Conservation (phyloP, 2,113 vertebrate genomes). For the Addax nasomaculatus region DNA sequence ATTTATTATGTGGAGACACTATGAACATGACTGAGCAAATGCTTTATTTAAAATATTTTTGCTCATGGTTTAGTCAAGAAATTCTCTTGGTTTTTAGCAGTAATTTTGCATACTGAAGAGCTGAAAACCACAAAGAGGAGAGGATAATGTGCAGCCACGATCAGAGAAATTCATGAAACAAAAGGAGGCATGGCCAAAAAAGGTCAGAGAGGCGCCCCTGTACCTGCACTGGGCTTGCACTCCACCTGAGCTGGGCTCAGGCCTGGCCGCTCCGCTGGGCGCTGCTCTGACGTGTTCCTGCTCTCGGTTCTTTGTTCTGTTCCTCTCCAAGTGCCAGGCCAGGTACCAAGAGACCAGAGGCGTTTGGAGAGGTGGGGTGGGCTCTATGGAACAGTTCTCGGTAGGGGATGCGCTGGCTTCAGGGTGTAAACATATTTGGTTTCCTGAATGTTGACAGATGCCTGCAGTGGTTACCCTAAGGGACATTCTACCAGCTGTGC, state of each 20-base stretch:
- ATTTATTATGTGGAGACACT: background rate
- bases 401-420: rapidly evolving
- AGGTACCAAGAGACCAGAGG: background rate
- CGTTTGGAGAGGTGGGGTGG: background rate
- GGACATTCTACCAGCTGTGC: background rate
- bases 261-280: background rate
- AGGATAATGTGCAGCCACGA: background rate
- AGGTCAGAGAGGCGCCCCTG: rapidly evolving
- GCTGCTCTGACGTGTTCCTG: rapidly evolving
- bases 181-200: background rate
- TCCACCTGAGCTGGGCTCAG: no score
- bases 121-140: background rate
- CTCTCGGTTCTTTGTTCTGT: background rate
- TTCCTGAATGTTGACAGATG: background rate
- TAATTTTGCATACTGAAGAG: background rate
- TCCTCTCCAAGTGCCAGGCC: background rate
- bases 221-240: background rate
- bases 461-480: background rate
- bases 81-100: background rate
- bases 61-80: background rate
- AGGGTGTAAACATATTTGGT: background rate
- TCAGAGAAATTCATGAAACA: background rate
- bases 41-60: background rate
- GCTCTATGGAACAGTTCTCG: background rate
- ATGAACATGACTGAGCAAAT: background rate